Evolutionary conservation across 2,888 invertebrate species (phyloP).

Genomic region (Strigamia maritima): DNA sequence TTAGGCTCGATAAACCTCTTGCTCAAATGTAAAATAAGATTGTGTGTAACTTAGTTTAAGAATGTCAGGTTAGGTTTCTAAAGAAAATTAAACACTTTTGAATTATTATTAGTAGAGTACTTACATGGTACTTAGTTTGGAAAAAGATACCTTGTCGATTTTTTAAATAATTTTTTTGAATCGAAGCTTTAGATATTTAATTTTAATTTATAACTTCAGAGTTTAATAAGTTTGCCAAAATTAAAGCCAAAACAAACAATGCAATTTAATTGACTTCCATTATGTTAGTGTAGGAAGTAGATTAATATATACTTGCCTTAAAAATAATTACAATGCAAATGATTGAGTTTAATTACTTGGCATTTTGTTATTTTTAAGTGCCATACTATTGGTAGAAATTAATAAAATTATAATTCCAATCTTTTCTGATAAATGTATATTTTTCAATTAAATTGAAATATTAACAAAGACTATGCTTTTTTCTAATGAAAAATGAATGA

Average conservation of each 20-base stretch:
- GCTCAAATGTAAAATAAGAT: neutral
- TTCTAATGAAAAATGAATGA: too few relatives aligned
- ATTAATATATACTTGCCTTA: neutral
- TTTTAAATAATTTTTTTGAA: neutral
- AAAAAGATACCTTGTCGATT: too few relatives aligned
- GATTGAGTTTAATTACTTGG: neutral
- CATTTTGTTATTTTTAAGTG: conserved; percentile 4
- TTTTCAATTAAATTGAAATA: neutral
- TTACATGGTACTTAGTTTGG: too few relatives aligned
- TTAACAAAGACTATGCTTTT: too few relatives aligned
- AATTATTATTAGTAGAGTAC: neutral
- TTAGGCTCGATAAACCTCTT: neutral
- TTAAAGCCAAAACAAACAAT: neutral
- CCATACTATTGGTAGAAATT: neutral
- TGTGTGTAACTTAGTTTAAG: too few relatives aligned
- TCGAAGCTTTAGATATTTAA: neutral
- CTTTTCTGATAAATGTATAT: neutral
- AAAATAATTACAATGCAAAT: conserved; percentile 2
- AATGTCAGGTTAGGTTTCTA: too few relatives aligned
- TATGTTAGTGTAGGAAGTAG: neutral
- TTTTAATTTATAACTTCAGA: neutral
- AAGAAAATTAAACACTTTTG: too few relatives aligned
- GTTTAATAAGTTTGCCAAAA: neutral
- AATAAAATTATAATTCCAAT: neutral
- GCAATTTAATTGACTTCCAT: conserved; percentile 1